Evolutionary conservation across 1,140 invertebrate genomes (phyloP), one percentile per base, ranked within the genome.

Genomic region (Procambarus clarkii): DNA sequence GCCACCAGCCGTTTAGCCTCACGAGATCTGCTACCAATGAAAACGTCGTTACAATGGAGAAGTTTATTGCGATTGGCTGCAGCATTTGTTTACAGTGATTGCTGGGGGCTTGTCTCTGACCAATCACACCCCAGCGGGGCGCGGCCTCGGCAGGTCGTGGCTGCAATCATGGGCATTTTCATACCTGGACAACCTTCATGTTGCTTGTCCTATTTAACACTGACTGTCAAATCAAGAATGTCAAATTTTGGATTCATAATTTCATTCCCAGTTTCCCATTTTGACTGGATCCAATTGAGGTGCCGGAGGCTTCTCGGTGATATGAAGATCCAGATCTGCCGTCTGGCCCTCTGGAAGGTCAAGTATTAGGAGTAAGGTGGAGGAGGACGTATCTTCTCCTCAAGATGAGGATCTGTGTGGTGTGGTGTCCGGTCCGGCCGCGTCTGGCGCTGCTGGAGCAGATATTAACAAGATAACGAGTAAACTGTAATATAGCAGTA

Each of bases 201-300:
- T 88, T 81, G 77, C 58, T 81, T 88, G 86, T 88, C 86, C 86
- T 54, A 81, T 88, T 88, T 88, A 54, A 48, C 86, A 48, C 86
- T n/a, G 46, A 88, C 74, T 88, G 86, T 88, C 86, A 88, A 88
- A 88, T 88, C 86, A 88, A 88, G 86, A 88, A 81, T 81, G 86
- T 88, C 86, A 88, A 81, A 88, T 71, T 88, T 88, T 81, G 86
- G 77, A 71, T 88, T 81, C 34, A 79, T 88, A 88, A 88, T 88
- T 60, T 71, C 86, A 81, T 88, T 88, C 58, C 44, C 71, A 64
- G 58, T 46, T 69, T n/a, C 34, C 58, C 79, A 58, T 88, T 81
- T 48, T 81, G 86, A 78, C 48, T 71, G 74, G 54, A 58, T 64
- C 60, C 18, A 64, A 64, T 64, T 18, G 13, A 64, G 60, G 15